Conservation (phyloP, 2,797 vertebrate genomes). For the Hydrophis major region DNA sequence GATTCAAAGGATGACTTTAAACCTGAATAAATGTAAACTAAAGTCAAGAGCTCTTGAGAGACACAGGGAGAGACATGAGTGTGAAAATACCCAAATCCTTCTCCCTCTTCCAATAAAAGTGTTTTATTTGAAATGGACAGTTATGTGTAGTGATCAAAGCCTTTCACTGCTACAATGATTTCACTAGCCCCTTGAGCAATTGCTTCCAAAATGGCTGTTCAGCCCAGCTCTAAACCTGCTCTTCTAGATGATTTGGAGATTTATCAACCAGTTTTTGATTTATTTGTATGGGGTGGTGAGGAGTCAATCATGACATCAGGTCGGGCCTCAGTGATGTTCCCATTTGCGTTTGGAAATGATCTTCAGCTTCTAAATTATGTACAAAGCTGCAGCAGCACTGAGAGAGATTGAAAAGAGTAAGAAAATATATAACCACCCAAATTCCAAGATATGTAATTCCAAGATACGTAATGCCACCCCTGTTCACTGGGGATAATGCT, state of each 20-base stretch:
- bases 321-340: background rate
- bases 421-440: background rate
- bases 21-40: conserved; percentile 2
- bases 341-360: background rate
- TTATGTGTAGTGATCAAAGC: background rate
- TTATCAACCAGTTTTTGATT: background rate
- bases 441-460: background rate
- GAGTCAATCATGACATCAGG: background rate
- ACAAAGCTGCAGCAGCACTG: background rate
- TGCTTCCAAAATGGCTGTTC: background rate
- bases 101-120: background rate
- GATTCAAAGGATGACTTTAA: background rate
- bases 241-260: background rate
- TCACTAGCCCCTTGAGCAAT: background rate
- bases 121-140: background rate
- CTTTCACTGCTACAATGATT: background rate
- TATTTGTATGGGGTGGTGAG: background rate
- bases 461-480: background rate
- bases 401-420: background rate
- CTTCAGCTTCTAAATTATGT: background rate
- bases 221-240: background rate
- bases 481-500: background rate
- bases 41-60: background rate
- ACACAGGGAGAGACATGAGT: background rate
- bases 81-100: background rate